phyloP scores from a whole-genome alignment of 2,797 vertebrate species.

The Protonibea diacanthus region DNA sequence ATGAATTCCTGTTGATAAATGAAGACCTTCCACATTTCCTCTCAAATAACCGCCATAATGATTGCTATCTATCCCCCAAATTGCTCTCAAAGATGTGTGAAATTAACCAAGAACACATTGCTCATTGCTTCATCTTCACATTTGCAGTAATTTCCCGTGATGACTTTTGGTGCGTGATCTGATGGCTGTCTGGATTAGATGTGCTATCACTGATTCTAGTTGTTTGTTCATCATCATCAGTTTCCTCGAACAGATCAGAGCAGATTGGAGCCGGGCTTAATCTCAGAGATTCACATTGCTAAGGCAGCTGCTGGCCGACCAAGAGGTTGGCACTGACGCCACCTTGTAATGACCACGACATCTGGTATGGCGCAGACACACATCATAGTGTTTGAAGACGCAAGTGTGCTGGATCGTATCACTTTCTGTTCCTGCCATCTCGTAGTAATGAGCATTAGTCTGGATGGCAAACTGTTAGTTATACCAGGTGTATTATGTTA shows the following conservation, averaged over 20 bases:
- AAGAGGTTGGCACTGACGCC: constrained; percentile 67
- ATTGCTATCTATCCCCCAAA: constrained; percentile 31
- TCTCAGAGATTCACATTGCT: constrained; percentile 70
- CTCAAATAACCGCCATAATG: constrained; percentile 37
- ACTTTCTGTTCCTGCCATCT: constrained; percentile 27
- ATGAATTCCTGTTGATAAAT: constrained; percentile 14
- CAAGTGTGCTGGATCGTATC: constrained; percentile 25
- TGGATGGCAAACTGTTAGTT: constrained; percentile 16
- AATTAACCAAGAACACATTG: constrained; percentile 56
- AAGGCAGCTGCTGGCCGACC: constrained; percentile 70
- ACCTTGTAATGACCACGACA: constrained; percentile 71
- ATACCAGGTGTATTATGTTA: constrained; percentile 1
- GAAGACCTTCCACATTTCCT: constrained; percentile 16
- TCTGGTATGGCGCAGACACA: constrained; percentile 57
- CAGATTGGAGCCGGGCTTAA: constrained; percentile 77
- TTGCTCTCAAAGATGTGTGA: constrained; percentile 44
- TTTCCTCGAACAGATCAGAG: constrained; percentile 73
- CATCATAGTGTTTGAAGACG: constrained; percentile 44
- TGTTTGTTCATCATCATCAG: constrained; percentile 64
- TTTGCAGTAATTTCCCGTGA: constrained; percentile 56
- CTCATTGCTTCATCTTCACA: constrained; percentile 38
- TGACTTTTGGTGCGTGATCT: constrained; percentile 47
- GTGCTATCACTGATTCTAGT: constrained; percentile 56
- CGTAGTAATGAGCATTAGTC: constrained; percentile 10
- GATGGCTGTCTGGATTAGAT: constrained; percentile 65